phyloP scores from a whole-genome alignment of 1,140 invertebrate genomes.

The Lanistes nyassanus region DNA sequence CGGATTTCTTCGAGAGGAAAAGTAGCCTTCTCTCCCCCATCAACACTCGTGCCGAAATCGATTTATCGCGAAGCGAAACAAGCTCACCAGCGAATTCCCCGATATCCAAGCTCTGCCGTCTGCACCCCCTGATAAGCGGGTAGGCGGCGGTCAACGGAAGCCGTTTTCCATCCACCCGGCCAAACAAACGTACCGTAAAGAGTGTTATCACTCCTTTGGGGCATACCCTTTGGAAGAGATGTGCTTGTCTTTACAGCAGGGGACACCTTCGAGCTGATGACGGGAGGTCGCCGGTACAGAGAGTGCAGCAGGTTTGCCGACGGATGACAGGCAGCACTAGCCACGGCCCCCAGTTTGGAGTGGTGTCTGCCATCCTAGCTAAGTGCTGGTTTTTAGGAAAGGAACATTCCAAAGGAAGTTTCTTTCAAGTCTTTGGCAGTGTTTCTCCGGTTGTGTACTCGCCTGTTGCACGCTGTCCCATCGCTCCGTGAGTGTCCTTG shows the following conservation, averaged over 20 bases:
- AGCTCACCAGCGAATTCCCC: slow-evolving; percentile 6
- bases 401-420: not conserved
- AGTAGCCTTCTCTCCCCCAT: slow-evolving; percentile 6
- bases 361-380: not conserved
- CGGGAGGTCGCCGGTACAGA: too few species aligned
- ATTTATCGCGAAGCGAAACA: not conserved
- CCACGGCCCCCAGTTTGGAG: slow-evolving; percentile 2
- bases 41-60: not conserved
- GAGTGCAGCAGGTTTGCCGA: too few species aligned
- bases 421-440: not conserved
- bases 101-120: slow-evolving; percentile 17
- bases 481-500: too few species aligned
- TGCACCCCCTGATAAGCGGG: slow-evolving; percentile 18
- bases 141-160: slow-evolving; percentile 18
- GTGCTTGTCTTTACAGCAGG: not conserved
- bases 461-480: too few species aligned
- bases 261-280: too few species aligned
- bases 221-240: slow-evolving; percentile 7
- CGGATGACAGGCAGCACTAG: not conserved
- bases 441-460: not conserved
- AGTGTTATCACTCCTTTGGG: slow-evolving; percentile 20
- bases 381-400: not conserved
- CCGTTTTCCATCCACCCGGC: slow-evolving; percentile 23
- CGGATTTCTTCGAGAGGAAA: not conserved
- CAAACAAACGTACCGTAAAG: slow-evolving; percentile 15